Evolutionary conservation across 2,113 vertebrate species (phyloP), one percentile per base, ranked within the genome.

Genomic region (Centrocercus urophasianus): DNA sequence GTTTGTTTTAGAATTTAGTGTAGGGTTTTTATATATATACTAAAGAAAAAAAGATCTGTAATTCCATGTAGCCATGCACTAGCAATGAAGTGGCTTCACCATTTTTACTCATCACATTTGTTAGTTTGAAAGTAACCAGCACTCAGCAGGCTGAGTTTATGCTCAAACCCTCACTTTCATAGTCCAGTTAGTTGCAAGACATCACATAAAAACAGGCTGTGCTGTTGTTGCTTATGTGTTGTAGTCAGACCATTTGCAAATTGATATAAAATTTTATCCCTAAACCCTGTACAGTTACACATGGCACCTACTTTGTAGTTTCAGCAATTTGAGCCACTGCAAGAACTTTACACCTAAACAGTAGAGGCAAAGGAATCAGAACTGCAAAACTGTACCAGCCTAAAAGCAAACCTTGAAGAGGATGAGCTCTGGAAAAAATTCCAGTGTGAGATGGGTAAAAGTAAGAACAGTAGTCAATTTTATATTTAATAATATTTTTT

Each of bases 21-120:
- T 67, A 97, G 88, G 85, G 47, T 8, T 93, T 96, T 25, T 95
- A 24, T 90, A 93, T 90, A 94, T 70, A 67, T 60, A 54, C 30
- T 57, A 57, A 57, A 32, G 30, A 57, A 57, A 57, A 56, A 18
- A 52, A 7, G 38, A 36, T 16, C 54, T 40, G 97, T 98, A 95
- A 97, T 95, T 97, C 97, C 97, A 97, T 98, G 97, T 97, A 96
- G 97, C 96, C 97, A 91, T 98, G 98, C 96, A 97, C 97, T 97
- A 96, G 95, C 96, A 82, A 84, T 64, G 20, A 89, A 96, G 88
- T 96, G 82, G 63, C 96, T 97, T 97, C 93, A 83, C 96, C 97
- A 66, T 96, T 79, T 96, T 88, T 91, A 92, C 89, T 96, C 95
- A 84, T 93, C 94, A 81, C 91, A 84, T 96, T 83, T 96, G 96